Base-by-base conservation (phyloP, 2,888 invertebrate genomes). In the Lycocerus yunnanus region DNA sequence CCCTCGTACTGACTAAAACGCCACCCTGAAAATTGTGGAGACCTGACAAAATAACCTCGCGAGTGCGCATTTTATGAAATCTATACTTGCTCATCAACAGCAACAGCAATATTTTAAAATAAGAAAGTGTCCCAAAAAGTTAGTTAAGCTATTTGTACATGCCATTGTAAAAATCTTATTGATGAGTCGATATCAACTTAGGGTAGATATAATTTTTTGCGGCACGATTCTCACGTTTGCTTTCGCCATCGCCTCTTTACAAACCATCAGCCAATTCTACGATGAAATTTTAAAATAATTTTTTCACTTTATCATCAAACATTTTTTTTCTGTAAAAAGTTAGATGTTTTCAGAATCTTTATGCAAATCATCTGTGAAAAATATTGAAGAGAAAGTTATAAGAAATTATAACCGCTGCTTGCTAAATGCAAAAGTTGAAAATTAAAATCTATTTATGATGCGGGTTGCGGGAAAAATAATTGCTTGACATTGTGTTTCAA, bases 11-110 rank as follows among this genome's bases (percentile, higher is more conserved):
- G 80, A 79, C 76, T 75, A 73, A 78, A 81, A 79, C 81, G 81
- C 81, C 81, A 79, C 80, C 81, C 80, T 80, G 77, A 80, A 77
- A 78, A 77, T 79, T 75, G 79, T 77, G 81, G 81, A 80, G 81
- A 80, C 81, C 81, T 76, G 75, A 69, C 68, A 77, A 79, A 81
- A 77, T 78, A 75, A 66, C 15, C 58, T 70, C 27, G 77, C 75
- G 79, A 77, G 74, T 81, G 81, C 81, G 81, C 81, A 81, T 77
- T 80, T 70, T 74, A 72, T 71, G 75, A 75, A 80, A 81, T 81
- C 81, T 79, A 81, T 81, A 81, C 80, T 78, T 73, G 75, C 76
- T 79, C 80, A 77, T 78, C 78, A 72, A 69, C 71, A 69, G 69
- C 61, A 61, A 77, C 76, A 73, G 76, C 73, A 74, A 78, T 77